phyloP scores from a whole-genome alignment of 2,113 vertebrate species.

The Cyrtonyx montezumae region DNA sequence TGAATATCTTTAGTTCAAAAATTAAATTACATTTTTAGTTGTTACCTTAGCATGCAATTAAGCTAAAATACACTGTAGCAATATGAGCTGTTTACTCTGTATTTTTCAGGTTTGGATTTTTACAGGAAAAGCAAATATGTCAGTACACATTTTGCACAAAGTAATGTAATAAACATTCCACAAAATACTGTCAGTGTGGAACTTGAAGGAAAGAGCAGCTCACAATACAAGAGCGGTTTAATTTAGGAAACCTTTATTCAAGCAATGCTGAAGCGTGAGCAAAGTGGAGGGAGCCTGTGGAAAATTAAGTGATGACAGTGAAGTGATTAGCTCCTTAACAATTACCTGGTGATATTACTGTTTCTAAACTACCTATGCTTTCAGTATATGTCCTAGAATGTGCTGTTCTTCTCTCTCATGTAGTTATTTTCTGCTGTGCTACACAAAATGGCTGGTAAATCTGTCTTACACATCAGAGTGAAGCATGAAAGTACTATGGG shows the following conservation, averaged over 20 bases:
- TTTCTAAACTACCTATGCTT: neutral
- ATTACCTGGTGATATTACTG: neutral
- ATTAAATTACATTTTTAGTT: slow-evolving; percentile 51
- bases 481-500: neutral
- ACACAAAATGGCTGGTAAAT: neutral
- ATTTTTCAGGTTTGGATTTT: neutral
- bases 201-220: neutral
- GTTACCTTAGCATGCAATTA: neutral
- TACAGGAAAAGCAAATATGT: neutral
- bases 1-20: slow-evolving; percentile 47
- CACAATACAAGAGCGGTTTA: neutral
- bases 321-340: neutral
- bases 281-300: neutral
- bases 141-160: neutral
- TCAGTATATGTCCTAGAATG: neutral
- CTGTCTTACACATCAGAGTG: neutral
- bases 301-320: neutral
- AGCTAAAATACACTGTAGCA: neutral
- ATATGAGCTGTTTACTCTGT: neutral
- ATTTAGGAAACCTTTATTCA: neutral
- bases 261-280: neutral
- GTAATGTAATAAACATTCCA: neutral
- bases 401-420: neutral
- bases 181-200: neutral
- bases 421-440: neutral